Percentiles rank a stretch among this genome's conserved stretches.
phyloP scores from a whole-genome alignment of 92 coral and sea anemone genomes.

The Siderastrea siderea region DNA sequence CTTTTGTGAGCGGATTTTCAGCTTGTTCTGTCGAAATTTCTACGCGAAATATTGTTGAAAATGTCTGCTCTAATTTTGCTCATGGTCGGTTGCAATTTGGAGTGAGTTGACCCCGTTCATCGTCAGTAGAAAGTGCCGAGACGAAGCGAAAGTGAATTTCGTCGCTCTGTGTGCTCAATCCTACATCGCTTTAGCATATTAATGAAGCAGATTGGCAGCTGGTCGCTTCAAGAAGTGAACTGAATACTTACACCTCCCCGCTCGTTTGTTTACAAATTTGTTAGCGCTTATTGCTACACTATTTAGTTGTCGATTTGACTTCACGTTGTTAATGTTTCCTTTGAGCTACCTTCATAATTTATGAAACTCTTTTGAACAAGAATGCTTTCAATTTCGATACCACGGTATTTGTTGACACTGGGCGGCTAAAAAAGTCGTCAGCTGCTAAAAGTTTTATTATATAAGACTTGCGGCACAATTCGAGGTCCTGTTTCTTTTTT shows the following conservation, averaged over 20 bases:
- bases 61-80: neutral
- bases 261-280: neutral
- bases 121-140: neutral
- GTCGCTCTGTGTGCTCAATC: neutral
- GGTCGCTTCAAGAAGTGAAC: neutral
- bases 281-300: neutral
- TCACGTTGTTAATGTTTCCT: neutral
- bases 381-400: neutral
- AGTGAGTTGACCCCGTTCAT: neutral
- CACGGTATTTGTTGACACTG: neutral
- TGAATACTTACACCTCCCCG: neutral
- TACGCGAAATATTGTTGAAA: neutral
- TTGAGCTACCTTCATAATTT: neutral
- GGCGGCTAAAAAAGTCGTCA: neutral
- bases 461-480: neutral
- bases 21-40: constrained; percentile 4
- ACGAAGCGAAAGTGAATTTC: neutral
- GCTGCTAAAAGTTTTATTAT: neutral
- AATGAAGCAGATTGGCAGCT: neutral
- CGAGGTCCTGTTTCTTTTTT: too few relatives aligned
- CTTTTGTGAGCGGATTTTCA: neutral
- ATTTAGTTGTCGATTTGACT: neutral
- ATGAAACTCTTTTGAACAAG: neutral
- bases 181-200: constrained; percentile 6
- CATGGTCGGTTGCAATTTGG: neutral